phyloP scores from a whole-genome alignment of 2,888 invertebrate genomes.

The Glyphotaelius pellucidus region DNA sequence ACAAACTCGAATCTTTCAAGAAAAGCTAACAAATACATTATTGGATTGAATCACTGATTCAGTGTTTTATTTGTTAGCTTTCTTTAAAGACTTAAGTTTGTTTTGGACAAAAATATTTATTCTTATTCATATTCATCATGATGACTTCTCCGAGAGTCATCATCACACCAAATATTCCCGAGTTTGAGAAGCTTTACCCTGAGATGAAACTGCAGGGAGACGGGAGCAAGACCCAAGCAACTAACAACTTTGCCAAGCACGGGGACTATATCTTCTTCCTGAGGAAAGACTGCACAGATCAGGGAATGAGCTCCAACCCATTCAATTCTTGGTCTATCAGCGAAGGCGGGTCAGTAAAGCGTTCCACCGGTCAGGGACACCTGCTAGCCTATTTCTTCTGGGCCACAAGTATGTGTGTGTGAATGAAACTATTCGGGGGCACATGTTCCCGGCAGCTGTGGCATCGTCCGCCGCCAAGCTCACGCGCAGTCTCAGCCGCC shows the following conservation, averaged over 20 bases:
- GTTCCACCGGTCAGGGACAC: conserved; percentile 41
- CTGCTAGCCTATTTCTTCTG: conserved; percentile 57
- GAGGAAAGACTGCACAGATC: conserved; percentile 56
- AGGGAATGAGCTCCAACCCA: conserved; percentile 37
- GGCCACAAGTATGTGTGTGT: conserved; percentile 33
- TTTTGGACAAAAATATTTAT: too few species aligned
- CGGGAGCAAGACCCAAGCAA: conserved; percentile 71
- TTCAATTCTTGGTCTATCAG: conserved; percentile 33
- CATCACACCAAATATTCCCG: conserved; percentile 91
- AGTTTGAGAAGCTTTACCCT: conserved; percentile 87
- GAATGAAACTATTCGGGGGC: not conserved
- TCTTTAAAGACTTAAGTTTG: too few species aligned
- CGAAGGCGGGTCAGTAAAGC: not conserved
- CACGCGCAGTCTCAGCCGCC: not conserved
- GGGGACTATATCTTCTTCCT: conserved; percentile 70
- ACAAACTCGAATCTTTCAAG: too few species aligned
- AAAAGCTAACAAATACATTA: too few species aligned
- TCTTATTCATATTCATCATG: too few species aligned
- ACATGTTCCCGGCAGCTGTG: conserved; percentile 54
- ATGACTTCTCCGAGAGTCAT: conserved; percentile 83
- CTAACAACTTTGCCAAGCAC: conserved; percentile 73
- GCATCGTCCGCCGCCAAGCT: conserved; percentile 48
- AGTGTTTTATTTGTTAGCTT: too few species aligned
- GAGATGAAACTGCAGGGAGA: conserved; percentile 76
- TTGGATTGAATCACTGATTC: too few species aligned